A percentile compares a stretch with the other conserved stretches of the same genome.
Evolutionary conservation across 35 echinoderm and acorn worm species (phyloP).

Genomic region (Ophiothrix spiculata): DNA sequence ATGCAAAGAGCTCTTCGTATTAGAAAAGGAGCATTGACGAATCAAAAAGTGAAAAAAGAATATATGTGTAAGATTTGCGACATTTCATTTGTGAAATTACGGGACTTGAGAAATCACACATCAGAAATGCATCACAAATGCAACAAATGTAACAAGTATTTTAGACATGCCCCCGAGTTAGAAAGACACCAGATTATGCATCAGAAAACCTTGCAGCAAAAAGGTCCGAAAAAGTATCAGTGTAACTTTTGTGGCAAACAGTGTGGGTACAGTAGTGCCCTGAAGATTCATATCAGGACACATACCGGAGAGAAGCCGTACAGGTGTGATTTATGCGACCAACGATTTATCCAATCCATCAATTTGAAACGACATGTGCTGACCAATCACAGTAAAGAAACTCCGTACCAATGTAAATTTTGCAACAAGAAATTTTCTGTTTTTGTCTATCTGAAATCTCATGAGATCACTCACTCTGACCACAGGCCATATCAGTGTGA

Average conservation of each 20-base stretch:
- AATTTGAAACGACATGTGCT: slow-evolving; percentile 76
- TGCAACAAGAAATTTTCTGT: slow-evolving; percentile 83
- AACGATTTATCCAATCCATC: slow-evolving; percentile 84
- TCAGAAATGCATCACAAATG: slow-evolving; percentile 55
- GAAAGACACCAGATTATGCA: slow-evolving; percentile 53
- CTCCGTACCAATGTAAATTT: slow-evolving; percentile 75
- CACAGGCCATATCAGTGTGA: slow-evolving; percentile 91
- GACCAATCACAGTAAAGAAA: slow-evolving; percentile 66
- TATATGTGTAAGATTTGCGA: slow-evolving; percentile 72
- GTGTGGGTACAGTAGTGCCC: slow-evolving; percentile 54
- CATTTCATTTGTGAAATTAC: slow-evolving; percentile 26
- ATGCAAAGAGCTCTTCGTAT: slow-evolving; percentile 25
- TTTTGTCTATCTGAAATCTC: slow-evolving; percentile 85
- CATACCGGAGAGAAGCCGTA: slow-evolving; percentile 90
- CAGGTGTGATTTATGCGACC: slow-evolving; percentile 65
- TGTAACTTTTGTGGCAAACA: slow-evolving; percentile 83
- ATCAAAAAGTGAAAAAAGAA: slow-evolving; percentile 28
- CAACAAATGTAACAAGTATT: slow-evolving; percentile 63
- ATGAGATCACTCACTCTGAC: slow-evolving; percentile 78
- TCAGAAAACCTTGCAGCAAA: slow-evolving; percentile 29
- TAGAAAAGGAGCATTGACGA: slow-evolving; percentile 6
- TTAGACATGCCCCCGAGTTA: slow-evolving; percentile 40
- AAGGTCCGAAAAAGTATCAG: slow-evolving; percentile 35
- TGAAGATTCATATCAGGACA: slow-evolving; percentile 81
- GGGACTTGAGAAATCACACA: slow-evolving; percentile 56